Percentiles rank a stretch among this genome's conserved stretches.
phyloP scores from a whole-genome alignment of 1,140 invertebrate species.

The Zaprionus africanus region DNA sequence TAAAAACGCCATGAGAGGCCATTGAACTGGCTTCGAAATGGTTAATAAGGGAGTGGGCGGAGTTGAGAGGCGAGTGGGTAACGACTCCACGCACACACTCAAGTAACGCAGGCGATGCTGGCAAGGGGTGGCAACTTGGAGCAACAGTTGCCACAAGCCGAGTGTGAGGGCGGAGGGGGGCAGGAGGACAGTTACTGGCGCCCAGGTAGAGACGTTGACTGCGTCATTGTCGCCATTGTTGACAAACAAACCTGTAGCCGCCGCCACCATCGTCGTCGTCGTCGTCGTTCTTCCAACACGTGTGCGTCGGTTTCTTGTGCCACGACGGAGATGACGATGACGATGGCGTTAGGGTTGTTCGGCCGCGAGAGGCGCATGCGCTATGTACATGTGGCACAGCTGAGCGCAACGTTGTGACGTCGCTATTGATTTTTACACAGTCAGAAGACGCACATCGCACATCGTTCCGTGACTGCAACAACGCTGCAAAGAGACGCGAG shows the following conservation, averaged over 20 bases:
- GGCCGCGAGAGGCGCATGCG: slow-evolving; percentile 46
- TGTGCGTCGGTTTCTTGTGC: slow-evolving; percentile 37
- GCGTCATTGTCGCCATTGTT: slow-evolving; percentile 64
- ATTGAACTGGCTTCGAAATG: slow-evolving; percentile 66
- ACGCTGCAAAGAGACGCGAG: slow-evolving; percentile 33
- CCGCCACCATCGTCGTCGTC: neutral
- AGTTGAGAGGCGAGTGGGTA: slow-evolving; percentile 30
- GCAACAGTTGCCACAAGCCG: slow-evolving; percentile 25
- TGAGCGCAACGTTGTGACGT: slow-evolving; percentile 64
- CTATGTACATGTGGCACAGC: slow-evolving; percentile 31
- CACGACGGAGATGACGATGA: neutral
- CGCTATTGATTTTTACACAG: slow-evolving; percentile 72
- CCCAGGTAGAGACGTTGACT: slow-evolving; percentile 55
- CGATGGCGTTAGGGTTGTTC: slow-evolving; percentile 16
- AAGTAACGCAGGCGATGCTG: slow-evolving; percentile 8
- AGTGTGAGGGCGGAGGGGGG: neutral
- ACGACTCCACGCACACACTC: neutral
- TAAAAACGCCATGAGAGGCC: slow-evolving; percentile 65
- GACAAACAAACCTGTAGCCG: slow-evolving; percentile 79
- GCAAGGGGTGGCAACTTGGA: slow-evolving; percentile 39
- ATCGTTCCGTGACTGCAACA: slow-evolving; percentile 48
- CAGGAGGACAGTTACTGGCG: neutral
- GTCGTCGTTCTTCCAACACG: slow-evolving; percentile 48
- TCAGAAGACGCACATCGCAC: slow-evolving; percentile 63
- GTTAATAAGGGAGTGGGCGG: slow-evolving; percentile 61